Evolutionary conservation across 2,888 invertebrate species (phyloP), one percentile per base, ranked within the genome.

Genomic region (Pachymerium ferrugineum): DNA sequence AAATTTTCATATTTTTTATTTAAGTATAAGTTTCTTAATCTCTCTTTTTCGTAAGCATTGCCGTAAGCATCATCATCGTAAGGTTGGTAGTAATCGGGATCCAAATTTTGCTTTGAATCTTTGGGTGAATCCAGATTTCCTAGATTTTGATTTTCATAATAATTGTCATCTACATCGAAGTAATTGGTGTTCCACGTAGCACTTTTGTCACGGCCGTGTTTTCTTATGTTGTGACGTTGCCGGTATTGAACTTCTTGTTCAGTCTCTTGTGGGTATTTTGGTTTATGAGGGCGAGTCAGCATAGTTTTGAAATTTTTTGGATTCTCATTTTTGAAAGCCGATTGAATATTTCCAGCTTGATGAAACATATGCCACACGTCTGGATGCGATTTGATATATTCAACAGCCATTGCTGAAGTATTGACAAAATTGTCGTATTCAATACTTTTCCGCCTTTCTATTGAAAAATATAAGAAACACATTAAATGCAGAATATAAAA

Each of bases 361-460:
- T 62, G 33, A 69, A 73, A 73, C 54, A 33, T 30, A 16, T 68
- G 70, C 67, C 28, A 35, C 12, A 74, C 47, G 70, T 83, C 82
- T 0, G 84, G 83, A 78, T 85, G 83, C 3, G 80, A 78, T 72
- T 79, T 77, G 1, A 85, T 77, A 79, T 83, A 86, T 62, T 83
- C 80, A 54, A 83, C 81, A 0, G 85, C 85, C 75, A 85, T 83
- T 62, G 81, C 80, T 69, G 83, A 82, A 0, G 85, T 84, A 78
- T 86, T 85, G 1, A 85, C 78, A 73, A 85, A 84, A 76, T 82
- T 83, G 67, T 82, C 82, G 75, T 82, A 80, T 77, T 84, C 82
- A 70, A 83, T 75, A 76, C 79, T 75, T 78, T 82, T 81, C 79
- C 83, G 82, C 1, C 81, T 78, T 73, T 83, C 82, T 80, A 75